phyloP scores from a whole-genome alignment of 2,113 vertebrate genomes.

The Actenoides hombroni region DNA sequence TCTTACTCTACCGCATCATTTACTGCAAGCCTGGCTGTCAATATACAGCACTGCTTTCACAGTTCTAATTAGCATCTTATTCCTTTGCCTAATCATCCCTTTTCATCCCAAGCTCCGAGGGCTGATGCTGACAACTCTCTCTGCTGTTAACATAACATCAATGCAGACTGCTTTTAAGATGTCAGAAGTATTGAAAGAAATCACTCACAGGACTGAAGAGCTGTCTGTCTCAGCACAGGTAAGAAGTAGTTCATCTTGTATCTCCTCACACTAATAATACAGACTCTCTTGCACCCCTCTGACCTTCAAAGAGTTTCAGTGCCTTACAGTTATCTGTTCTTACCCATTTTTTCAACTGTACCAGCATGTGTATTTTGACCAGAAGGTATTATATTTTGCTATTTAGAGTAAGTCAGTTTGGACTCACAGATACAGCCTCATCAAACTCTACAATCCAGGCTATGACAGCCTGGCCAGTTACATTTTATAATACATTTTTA shows the following conservation, averaged over 20 bases:
- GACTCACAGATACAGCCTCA: background rate
- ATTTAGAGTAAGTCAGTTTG: background rate
- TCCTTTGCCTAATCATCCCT: constrained; percentile 21
- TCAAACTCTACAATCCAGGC: background rate
- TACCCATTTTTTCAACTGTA: background rate
- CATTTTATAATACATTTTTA: background rate
- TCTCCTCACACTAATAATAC: background rate
- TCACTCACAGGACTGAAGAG: constrained; percentile 80
- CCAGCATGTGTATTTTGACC: background rate
- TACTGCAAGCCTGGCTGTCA: constrained; percentile 5
- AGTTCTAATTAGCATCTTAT: constrained; percentile 28
- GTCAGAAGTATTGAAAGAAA: constrained; percentile 83
- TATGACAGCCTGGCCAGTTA: background rate
- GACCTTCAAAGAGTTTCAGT: background rate
- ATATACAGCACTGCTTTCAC: background rate
- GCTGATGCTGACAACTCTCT: constrained; percentile 82
- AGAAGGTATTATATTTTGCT: background rate
- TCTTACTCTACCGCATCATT: background rate
- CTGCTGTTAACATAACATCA: constrained; percentile 71
- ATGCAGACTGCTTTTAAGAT: constrained; percentile 78
- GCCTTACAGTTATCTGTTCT: background rate
- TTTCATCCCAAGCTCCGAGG: constrained; percentile 82
- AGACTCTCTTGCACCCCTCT: background rate
- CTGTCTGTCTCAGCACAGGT: constrained; percentile 85
- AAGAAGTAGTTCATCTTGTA: background rate